Base-by-base conservation (phyloP, 2,797 vertebrate genomes). In the Muscicapa comitata region DNA sequence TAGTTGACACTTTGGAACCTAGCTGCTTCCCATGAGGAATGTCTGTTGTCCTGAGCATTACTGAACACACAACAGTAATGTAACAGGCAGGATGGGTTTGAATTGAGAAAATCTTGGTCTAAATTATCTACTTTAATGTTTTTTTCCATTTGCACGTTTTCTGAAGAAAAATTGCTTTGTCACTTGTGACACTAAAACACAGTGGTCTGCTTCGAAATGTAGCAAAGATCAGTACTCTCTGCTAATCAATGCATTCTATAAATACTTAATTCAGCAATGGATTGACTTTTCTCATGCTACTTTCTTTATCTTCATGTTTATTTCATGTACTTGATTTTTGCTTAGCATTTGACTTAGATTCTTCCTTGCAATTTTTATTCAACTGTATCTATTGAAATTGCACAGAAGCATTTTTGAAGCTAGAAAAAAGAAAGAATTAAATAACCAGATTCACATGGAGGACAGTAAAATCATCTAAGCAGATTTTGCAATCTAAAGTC, bases 1-100 rank as follows among this genome's bases (percentile, higher is more conserved):
- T 85, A 82, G 47, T 40, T 38, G 70, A 63, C 17, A 25, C 81
- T 95, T 94, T 96, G 86, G 92, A 93, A 92, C 54, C 21, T 61
- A 85, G 92, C 94, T 67, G 78, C 74, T 88, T 93, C 59, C 84
- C 7, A 3, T 51, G 66, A 91, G 83, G 90, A 89, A 90, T 8
- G 51, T 61, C 77, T 86, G 14, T 37, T 65, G 57, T 70, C 86
- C 77, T 88, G 88, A 94, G 73, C 84, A 53, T 63, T 80, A 76
- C 77, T 45, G 84, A 89, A 63, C 2, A 14, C 65, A 31, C 16
- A 68, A 23, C 62, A 82, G 58, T 33, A 17, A 81, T 3, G 11
- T 40, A 70, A 48, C 38, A 54, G 51, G 62, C 26, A 86, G 76
- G 50, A 35, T n/a, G 25, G 68, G 31, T 43, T 62, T 72, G 55